Evolutionary conservation across 2,113 vertebrate species (phyloP), one percentile per base, ranked within the genome.

Genomic region (Poeciliopsis prolifica): DNA sequence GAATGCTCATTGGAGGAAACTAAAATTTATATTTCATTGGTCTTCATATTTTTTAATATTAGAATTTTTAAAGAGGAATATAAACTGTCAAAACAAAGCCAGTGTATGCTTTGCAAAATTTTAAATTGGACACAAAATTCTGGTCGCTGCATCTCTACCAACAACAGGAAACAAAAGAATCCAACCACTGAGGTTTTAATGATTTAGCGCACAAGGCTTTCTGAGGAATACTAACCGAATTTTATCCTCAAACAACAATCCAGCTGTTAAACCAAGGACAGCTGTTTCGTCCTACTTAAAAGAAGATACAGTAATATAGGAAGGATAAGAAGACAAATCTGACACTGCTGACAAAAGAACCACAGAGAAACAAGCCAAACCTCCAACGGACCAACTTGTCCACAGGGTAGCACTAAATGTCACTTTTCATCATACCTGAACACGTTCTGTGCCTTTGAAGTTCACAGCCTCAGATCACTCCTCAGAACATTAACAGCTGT

Each of bases 401-500:
- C 85, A 74, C 72, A 70, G 89, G 82, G 75, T 68, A 86, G 68
- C 85, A 54, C 70, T 61, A 60, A 83, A 81, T 84, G 83, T 79
- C 85, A 88, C 80, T 85, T 89, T 92, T 89, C 84, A 89, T 92
- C 83, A 80, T 70, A 85, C 79, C 85, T 89, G 76, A 80, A 85
- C 70, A 85, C 70, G 2, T 67, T 72, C 71, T 72, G 78, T 11
- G 78, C 71, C 80, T 93, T 90, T 93, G 90, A 92, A 88, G 91
- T 89, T 69, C 71, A 72, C 72, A 61, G 74, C 89, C 83, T 91
- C 79, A 86, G 89, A 91, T 91, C 86, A 87, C 63, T 66, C 54
- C 77, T 82, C 77, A 51, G 77, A 87, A 85, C 85, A 75, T 80
- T 88, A 91, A 91, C 85, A 72, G 70, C 70, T 77, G 77, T 37